Percentiles rank a stretch among this genome's conserved stretches.
Evolutionary conservation across 2,888 invertebrate genomes (phyloP).

Genomic region (Polymixis flavicincta): DNA sequence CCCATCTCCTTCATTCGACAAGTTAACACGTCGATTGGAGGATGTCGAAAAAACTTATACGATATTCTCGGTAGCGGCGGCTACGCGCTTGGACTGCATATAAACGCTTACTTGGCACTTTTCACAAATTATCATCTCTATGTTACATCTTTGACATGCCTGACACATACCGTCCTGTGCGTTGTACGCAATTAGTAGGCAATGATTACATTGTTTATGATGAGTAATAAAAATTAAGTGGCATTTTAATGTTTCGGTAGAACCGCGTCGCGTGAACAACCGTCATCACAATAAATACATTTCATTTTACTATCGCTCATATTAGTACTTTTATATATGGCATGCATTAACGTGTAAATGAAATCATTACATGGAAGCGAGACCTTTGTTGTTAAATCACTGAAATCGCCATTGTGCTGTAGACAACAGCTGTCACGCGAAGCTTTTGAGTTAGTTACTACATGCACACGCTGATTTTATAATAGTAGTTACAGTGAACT

Average conservation of each 20-base stretch:
- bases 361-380: constrained; percentile 76
- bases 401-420: constrained; percentile 73
- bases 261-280: constrained; percentile 70
- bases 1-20: constrained; percentile 76
- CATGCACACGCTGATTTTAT: constrained; percentile 22
- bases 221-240: constrained; percentile 68
- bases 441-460: constrained; percentile 60
- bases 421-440: constrained; percentile 75
- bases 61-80: constrained; percentile 70
- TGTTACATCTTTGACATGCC: constrained; percentile 66
- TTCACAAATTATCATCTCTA: constrained; percentile 70
- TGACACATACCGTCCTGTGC: constrained; percentile 62
- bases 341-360: constrained; percentile 76
- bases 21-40: constrained; percentile 81
- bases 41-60: constrained; percentile 79
- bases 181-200: constrained; percentile 70
- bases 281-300: constrained; percentile 74
- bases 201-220: constrained; percentile 71
- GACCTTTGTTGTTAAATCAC: constrained; percentile 72
- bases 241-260: constrained; percentile 64
- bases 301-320: constrained; percentile 72
- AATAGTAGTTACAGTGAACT: neutral
- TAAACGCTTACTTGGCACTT: constrained; percentile 74
- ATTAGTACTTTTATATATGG: constrained; percentile 67
- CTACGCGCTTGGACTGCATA: constrained; percentile 72